phyloP scores from a whole-genome alignment of 2,113 vertebrate genomes.

The Lethenteron reissneri region DNA sequence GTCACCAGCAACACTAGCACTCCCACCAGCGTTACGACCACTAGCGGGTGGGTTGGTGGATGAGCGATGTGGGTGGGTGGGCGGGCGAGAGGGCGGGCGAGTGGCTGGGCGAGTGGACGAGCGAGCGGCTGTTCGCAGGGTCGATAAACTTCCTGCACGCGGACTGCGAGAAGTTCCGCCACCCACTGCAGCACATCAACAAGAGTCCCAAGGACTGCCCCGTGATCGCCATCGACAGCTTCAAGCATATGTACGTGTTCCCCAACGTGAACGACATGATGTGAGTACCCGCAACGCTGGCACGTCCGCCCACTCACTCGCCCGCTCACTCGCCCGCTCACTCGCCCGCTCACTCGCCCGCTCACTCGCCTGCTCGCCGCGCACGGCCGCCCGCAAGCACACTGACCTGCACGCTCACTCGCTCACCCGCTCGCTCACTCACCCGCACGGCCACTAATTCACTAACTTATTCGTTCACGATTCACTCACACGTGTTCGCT shows the following conservation, averaged over 20 bases:
- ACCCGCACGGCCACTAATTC: neutral
- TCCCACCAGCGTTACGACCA: too few relatives aligned
- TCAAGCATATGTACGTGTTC: constrained; percentile 97
- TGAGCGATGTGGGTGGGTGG: too few relatives aligned
- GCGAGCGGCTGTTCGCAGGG: constrained; percentile 31
- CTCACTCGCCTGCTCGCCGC: too few relatives aligned
- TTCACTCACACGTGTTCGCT: neutral
- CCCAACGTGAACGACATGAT: constrained; percentile 59
- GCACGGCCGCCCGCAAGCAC: neutral
- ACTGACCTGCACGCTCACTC: neutral
- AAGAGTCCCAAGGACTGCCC: constrained; percentile 90
- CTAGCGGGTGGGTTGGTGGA: too few relatives aligned
- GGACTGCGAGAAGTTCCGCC: constrained; percentile 94
- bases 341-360: too few relatives aligned
- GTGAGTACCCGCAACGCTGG: constrained; percentile 36
- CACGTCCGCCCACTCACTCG: neutral
- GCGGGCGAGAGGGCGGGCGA: too few relatives aligned
- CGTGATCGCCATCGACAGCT: constrained; percentile 92
- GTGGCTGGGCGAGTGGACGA: too few relatives aligned
- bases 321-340: neutral
- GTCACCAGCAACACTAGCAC: too few relatives aligned
- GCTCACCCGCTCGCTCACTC: neutral
- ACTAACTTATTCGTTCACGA: neutral
- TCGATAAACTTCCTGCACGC: constrained; percentile 96
- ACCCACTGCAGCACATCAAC: constrained; percentile 91